Evolutionary conservation across 2,888 invertebrate genomes (phyloP).

Genomic region (Parthenolecanium corni): DNA sequence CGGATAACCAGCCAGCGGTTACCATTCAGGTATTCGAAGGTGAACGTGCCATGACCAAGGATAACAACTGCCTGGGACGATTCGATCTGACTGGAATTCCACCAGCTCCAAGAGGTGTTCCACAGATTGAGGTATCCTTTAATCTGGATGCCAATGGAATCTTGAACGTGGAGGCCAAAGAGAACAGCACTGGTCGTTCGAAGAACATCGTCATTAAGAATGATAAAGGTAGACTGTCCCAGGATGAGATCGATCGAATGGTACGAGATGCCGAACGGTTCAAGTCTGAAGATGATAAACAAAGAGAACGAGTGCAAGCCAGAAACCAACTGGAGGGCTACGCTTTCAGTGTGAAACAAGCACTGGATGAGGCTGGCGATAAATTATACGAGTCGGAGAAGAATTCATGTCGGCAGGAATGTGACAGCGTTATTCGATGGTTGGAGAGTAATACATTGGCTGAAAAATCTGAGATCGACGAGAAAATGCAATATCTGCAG

Average conservation of each 20-base stretch:
- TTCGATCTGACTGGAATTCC: slow-evolving; percentile 38
- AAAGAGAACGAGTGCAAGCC: slow-evolving; percentile 39
- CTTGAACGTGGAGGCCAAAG: slow-evolving; percentile 39
- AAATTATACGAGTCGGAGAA: slow-evolving; percentile 39
- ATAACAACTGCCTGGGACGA: slow-evolving; percentile 58
- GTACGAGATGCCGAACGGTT: slow-evolving; percentile 39
- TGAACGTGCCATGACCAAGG: slow-evolving; percentile 54
- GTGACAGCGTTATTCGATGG: slow-evolving; percentile 40
- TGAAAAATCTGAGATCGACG: slow-evolving; percentile 41
- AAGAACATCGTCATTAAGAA: slow-evolving; percentile 42
- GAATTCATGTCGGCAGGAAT: slow-evolving; percentile 36
- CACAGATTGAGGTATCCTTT: slow-evolving; percentile 69
- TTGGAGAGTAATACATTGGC: slow-evolving; percentile 42
- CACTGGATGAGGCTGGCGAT: slow-evolving; percentile 37
- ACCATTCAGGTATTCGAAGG: slow-evolving; percentile 40
- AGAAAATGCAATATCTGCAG: slow-evolving; percentile 40
- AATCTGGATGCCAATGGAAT: slow-evolving; percentile 45
- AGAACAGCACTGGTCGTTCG: slow-evolving; percentile 40
- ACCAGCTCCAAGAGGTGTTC: too few species aligned
- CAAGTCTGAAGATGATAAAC: slow-evolving; percentile 38
- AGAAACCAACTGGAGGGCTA: slow-evolving; percentile 41
- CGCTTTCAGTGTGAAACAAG: slow-evolving; percentile 38
- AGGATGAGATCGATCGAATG: slow-evolving; percentile 43
- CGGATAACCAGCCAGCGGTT: slow-evolving; percentile 45
- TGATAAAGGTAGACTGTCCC: slow-evolving; percentile 42